phyloP scores from a whole-genome alignment of 2,113 vertebrate genomes.

The Rhea pennata region DNA sequence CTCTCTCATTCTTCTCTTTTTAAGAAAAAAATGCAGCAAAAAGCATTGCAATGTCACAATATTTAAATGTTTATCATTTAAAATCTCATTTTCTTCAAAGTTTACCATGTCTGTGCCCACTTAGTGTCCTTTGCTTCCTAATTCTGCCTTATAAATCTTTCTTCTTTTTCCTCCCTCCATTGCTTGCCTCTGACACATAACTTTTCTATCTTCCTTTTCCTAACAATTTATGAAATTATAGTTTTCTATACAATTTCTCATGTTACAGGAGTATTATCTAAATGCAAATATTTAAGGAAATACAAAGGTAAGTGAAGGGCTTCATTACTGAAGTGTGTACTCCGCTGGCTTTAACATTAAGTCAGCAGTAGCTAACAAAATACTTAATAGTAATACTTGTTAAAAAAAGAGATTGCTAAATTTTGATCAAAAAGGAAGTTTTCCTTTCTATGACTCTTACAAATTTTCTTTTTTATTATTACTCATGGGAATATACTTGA shows the following conservation, averaged over 20 bases:
- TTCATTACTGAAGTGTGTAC: constrained; percentile 25
- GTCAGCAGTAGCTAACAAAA: constrained; percentile 40
- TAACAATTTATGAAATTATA: constrained; percentile 41
- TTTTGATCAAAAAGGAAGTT: constrained; percentile 48
- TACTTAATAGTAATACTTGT: constrained; percentile 18
- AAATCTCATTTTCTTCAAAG: not conserved
- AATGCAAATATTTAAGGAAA: constrained; percentile 71
- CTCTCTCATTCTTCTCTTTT: not conserved
- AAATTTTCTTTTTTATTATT: not conserved
- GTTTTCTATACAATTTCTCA: constrained; percentile 51
- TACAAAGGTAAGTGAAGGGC: constrained; percentile 41
- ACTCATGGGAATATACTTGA: not conserved
- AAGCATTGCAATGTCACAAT: not conserved
- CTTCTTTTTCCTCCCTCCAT: not conserved
- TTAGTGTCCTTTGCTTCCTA: constrained; percentile 20
- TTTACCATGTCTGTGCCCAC: not conserved
- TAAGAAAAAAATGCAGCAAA: not conserved
- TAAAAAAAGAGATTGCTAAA: constrained; percentile 1
- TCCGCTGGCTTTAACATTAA: constrained; percentile 53
- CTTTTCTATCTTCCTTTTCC: constrained; percentile 32
- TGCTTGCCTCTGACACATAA: constrained; percentile 29
- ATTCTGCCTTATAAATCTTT: constrained; percentile 13
- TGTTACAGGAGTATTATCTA: constrained; percentile 50
- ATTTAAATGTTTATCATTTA: constrained; percentile 8
- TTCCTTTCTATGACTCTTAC: not conserved